These are phyloP conservation scores for Diphyllodes magnificus DNA, from an alignment of 2,113 vertebrate species.

Conservation along the genomic window DNA sequence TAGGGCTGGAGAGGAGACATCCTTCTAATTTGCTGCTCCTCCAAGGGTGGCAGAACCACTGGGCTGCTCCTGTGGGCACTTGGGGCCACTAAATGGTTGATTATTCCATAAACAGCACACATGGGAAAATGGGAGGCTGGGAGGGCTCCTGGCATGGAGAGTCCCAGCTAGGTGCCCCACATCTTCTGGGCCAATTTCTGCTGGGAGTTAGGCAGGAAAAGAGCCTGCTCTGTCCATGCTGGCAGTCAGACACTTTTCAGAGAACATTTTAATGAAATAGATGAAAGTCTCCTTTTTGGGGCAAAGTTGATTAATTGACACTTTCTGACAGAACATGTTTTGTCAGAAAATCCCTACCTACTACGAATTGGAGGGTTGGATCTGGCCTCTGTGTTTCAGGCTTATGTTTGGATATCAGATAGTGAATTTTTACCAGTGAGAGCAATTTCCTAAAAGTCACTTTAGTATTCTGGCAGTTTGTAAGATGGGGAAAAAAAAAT, in stretches of 20 bases:
- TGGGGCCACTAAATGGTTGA: neutral
- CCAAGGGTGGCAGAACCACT: neutral
- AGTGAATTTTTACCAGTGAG: neutral
- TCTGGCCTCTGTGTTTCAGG: neutral
- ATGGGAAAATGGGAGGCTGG: neutral
- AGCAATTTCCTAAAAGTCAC: slow-evolving; percentile 14
- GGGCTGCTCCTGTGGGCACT: neutral
- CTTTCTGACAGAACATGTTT: neutral
- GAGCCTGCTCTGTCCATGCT: neutral
- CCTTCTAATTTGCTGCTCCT: neutral
- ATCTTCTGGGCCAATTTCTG: neutral
- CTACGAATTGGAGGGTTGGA: neutral
- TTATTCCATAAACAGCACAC: neutral
- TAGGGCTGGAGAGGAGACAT: neutral
- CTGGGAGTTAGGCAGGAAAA: neutral
- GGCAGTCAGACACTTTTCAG: neutral
- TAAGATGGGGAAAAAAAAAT: neutral
- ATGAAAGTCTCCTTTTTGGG: neutral
- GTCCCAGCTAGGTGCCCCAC: neutral
- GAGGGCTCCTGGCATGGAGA: neutral
- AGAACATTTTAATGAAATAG: neutral
- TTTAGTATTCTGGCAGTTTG: slow-evolving; percentile 18
- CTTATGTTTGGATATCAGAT: neutral
- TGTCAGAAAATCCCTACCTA: neutral
- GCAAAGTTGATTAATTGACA: neutral